phyloP scores from a whole-genome alignment of 1,140 invertebrate species.

The Lepidurus packardi region DNA sequence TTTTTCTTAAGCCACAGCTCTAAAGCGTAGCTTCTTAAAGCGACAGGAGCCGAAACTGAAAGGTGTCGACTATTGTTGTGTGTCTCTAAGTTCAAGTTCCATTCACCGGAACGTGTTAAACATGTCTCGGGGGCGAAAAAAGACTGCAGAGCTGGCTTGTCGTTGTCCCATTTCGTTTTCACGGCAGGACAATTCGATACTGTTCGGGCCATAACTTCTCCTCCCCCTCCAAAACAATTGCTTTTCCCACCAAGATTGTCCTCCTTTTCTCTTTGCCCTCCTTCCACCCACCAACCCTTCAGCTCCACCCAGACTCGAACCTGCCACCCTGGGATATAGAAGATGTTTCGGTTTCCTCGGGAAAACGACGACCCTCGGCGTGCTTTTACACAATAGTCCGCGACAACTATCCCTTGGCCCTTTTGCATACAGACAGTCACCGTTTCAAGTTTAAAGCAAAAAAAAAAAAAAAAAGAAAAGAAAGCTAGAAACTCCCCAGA shows the following conservation, averaged over 20 bases:
- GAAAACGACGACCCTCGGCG: not conserved
- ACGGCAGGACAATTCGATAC: constrained; percentile 18
- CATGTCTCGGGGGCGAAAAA: not conserved
- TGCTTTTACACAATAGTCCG: constrained; percentile 10
- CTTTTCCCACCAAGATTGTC: constrained; percentile 7
- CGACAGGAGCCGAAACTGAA: not conserved
- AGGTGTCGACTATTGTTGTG: not conserved
- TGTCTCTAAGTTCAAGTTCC: not conserved
- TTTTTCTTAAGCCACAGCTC: not conserved
- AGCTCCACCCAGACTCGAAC: not conserved
- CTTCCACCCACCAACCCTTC: not conserved
- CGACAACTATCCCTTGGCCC: not conserved
- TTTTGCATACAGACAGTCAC: not conserved
- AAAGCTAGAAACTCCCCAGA: not conserved
- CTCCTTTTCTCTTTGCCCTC: not conserved
- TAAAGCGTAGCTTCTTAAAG: not conserved
- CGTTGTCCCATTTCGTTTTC: constrained; percentile 18
- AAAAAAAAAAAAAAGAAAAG: too few species aligned
- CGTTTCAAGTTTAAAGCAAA: too few species aligned
- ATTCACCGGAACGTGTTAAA: constrained; percentile 11
- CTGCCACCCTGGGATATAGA: constrained; percentile 1
- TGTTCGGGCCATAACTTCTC: constrained; percentile 13
- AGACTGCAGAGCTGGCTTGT: not conserved
- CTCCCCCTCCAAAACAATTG: constrained; percentile 10
- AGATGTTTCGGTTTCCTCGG: not conserved